Evolutionary conservation across 2,888 invertebrate genomes (phyloP).

Genomic region (Ophion ellenae): DNA sequence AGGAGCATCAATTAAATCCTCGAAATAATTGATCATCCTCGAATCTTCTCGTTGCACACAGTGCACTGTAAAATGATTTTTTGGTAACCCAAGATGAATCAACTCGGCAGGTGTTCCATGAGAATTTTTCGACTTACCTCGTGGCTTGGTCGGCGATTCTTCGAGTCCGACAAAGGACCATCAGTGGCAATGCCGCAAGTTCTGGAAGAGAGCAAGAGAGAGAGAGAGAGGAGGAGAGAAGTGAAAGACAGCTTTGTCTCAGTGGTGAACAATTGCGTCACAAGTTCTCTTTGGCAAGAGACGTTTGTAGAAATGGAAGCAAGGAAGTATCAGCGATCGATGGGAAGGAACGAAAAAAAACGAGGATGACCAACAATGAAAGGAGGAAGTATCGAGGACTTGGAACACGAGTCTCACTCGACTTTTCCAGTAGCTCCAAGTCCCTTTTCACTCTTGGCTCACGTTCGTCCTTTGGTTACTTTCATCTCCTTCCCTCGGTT

Average conservation of each 20-base stretch:
- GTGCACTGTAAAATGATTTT: slow-evolving; percentile 42
- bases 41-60: slow-evolving; percentile 27
- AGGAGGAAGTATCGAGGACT: neutral
- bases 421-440: slow-evolving; percentile 26
- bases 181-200: slow-evolving; percentile 61
- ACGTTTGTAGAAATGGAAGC: slow-evolving; percentile 25
- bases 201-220: slow-evolving; percentile 15
- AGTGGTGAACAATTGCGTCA: slow-evolving; percentile 63
- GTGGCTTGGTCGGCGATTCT: slow-evolving; percentile 44
- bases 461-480: slow-evolving; percentile 23
- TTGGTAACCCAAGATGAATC: slow-evolving; percentile 26
- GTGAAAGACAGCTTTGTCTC: slow-evolving; percentile 65
- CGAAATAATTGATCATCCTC: slow-evolving; percentile 24
- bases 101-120: slow-evolving; percentile 58
- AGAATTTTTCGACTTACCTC: slow-evolving; percentile 23
- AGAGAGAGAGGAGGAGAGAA: slow-evolving; percentile 7
- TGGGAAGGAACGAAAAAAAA: slow-evolving; percentile 41
- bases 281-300: slow-evolving; percentile 36
- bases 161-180: slow-evolving; percentile 60
- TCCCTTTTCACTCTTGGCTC: slow-evolving; percentile 7
- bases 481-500: slow-evolving; percentile 11
- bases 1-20: slow-evolving; percentile 30
- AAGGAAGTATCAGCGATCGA: slow-evolving; percentile 45
- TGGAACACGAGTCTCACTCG: slow-evolving; percentile 39
- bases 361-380: neutral